Evolutionary conservation across 2,888 invertebrate genomes (phyloP).

Genomic region (Trichopoda pennipes): DNA sequence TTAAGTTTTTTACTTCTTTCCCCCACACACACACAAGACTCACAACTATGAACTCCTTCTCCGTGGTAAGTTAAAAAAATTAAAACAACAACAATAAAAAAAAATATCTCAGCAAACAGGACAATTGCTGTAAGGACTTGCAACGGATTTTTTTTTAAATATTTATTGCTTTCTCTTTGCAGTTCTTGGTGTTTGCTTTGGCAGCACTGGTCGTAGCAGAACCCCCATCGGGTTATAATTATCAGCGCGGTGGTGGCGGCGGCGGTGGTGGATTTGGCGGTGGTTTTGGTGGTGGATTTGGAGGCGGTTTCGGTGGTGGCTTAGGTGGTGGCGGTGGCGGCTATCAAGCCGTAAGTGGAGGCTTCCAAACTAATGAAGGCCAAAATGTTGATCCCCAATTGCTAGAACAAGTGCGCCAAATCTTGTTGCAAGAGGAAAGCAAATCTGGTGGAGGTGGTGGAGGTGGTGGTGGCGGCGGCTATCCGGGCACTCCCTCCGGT

Average conservation of each 20-base stretch:
- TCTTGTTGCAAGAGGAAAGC: slow-evolving; percentile 90
- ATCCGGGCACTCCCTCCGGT: slow-evolving; percentile 83
- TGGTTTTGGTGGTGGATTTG: slow-evolving; percentile 81
- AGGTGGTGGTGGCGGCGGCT: slow-evolving; percentile 80
- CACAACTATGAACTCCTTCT: slow-evolving; percentile 82
- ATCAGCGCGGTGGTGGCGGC: slow-evolving; percentile 85
- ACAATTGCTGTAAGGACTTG: slow-evolving; percentile 60
- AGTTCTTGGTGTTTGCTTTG: slow-evolving; percentile 92
- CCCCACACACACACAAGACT: slow-evolving; percentile 79
- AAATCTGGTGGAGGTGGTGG: slow-evolving; percentile 83
- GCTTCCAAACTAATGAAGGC: slow-evolving; percentile 91
- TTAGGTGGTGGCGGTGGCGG: slow-evolving; percentile 85
- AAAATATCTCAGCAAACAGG: slow-evolving; percentile 25
- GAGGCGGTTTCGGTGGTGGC: slow-evolving; percentile 78
- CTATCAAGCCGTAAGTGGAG: slow-evolving; percentile 88
- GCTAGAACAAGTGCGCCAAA: slow-evolving; percentile 91
- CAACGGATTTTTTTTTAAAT: slow-evolving; percentile 1
- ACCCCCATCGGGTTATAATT: slow-evolving; percentile 88
- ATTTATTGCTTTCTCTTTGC: slow-evolving; percentile 71
- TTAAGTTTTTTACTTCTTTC: slow-evolving; percentile 79
- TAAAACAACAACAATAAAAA: slow-evolving; percentile 9
- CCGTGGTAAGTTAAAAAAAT: slow-evolving; percentile 79
- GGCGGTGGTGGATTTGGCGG: slow-evolving; percentile 75
- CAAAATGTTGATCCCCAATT: slow-evolving; percentile 90
- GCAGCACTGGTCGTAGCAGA: slow-evolving; percentile 88